A percentile compares a stretch with the other conserved stretches of the same genome.
These are phyloP conservation scores for Suricata suricatta DNA, from an alignment of 2,113 vertebrate species.

Conservation along the genomic window DNA sequence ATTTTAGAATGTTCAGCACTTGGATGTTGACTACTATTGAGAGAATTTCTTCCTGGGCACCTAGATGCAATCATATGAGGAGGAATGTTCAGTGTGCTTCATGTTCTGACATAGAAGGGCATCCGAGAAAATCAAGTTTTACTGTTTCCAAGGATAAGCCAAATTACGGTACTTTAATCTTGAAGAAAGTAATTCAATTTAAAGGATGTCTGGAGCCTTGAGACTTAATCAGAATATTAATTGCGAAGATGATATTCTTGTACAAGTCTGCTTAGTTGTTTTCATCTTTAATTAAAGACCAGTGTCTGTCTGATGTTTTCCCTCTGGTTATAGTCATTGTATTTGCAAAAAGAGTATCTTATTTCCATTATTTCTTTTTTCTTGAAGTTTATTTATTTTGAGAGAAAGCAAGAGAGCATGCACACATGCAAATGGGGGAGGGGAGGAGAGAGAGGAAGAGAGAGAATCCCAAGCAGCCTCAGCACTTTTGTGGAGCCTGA, in stretches of 20 bases:
- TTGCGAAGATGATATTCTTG: constrained; percentile 27
- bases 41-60: neutral
- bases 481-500: no score
- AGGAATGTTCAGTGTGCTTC: neutral
- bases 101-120: neutral
- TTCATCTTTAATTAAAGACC: constrained; percentile 53
- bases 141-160: neutral
- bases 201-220: neutral
- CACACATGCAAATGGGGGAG: no score
- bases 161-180: neutral
- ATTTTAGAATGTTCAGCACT: neutral
- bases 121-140: neutral
- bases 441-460: no score
- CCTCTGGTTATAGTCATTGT: constrained; percentile 18
- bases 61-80: neutral
- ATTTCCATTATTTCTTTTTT: neutral
- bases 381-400: no score
- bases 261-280: neutral
- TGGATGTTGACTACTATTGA: neutral
- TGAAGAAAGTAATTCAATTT: constrained; percentile 25
- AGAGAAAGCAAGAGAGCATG: no score
- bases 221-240: constrained; percentile 48
- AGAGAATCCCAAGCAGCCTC: no score
- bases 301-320: constrained; percentile 23
- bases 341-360: neutral